These are phyloP conservation scores for Pipistrellus kuhlii DNA, from an alignment of 2,797 vertebrate genomes.

Conservation along the genomic window DNA sequence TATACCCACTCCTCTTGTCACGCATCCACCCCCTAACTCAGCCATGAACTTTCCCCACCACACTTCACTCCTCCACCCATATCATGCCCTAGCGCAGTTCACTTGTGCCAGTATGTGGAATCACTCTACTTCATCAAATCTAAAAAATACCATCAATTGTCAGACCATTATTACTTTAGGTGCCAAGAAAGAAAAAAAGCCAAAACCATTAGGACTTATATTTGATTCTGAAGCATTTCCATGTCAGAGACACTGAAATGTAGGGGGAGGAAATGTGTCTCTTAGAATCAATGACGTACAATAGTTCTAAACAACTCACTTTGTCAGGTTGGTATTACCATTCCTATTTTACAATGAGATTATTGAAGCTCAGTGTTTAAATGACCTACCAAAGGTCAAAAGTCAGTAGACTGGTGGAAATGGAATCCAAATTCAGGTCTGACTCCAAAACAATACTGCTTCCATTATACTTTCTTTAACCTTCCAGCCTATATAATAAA, in stretches of 20 bases:
- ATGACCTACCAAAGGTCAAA: slow-evolving; percentile 2
- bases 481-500: neutral
- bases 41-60: neutral
- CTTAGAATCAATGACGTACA: neutral
- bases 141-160: neutral
- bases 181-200: neutral
- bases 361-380: neutral
- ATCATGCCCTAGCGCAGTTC: neutral
- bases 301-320: neutral
- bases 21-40: neutral
- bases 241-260: slow-evolving; percentile 25
- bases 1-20: neutral
- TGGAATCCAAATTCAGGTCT: slow-evolving; percentile 8
- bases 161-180: slow-evolving; percentile 13
- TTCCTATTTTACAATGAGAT: slow-evolving; percentile 3
- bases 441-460: slow-evolving; percentile 24
- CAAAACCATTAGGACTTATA: neutral
- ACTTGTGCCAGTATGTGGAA: neutral
- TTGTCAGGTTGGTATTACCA: neutral
- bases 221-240: neutral
- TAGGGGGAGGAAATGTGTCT: no score
- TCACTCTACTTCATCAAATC: neutral
- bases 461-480: slow-evolving; percentile 8
- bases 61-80: neutral
- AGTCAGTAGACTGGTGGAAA: neutral